Base-by-base conservation (phyloP, 53 echinoderm and acorn worm genomes). In the Echinometra lucunter region DNA sequence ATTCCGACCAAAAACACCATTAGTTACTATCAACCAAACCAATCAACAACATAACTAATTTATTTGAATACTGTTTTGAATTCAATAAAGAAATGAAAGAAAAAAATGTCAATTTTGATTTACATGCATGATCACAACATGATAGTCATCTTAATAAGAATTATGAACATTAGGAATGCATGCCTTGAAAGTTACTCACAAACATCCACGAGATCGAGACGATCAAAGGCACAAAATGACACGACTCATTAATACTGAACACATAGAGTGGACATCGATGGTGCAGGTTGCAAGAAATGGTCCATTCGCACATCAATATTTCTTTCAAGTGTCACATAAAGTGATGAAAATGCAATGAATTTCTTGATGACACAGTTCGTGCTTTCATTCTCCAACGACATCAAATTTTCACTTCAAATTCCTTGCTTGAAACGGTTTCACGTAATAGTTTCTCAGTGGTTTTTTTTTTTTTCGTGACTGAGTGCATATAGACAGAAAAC, bases 201-300 rank as follows among this genome's bases (percentile, higher is more conserved):
- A 3, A 85, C 1, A 85, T 85, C 53, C 3, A 47, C 85, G 28
- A 85, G 49, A 85, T 6, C n/a, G 21, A 85, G 27, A 85, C 45
- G n/a, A 85, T 47, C 16, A 28, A n/a, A n/a, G n/a, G 85, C 85
- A 85, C 85, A 49, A 13, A 85, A 85, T 37, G 49, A 49, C 85
- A 85, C 1, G 49, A 85, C 23, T 85, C 27, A 49, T 85, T 47
- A n/a, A n/a, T 28, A n/a, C 28, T 13, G 23, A 81, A 81, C 81
- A 81, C 44, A 28, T 85, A 19, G 42, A 78, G 42, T 23, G 11
- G 3, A 85, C 85, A 85, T 49, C 2, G 10, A 85, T n/a, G 49
- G 85, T 85, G 85, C 85, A 85, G n/a, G 85, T 85, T 49, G 85
- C 85, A 85, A 85, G 47, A 85, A 49, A 85, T 44, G 40, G 81